These are phyloP conservation scores for Xiphophorus couchianus DNA, from an alignment of 2,113 vertebrate genomes.

Conservation along the genomic window DNA sequence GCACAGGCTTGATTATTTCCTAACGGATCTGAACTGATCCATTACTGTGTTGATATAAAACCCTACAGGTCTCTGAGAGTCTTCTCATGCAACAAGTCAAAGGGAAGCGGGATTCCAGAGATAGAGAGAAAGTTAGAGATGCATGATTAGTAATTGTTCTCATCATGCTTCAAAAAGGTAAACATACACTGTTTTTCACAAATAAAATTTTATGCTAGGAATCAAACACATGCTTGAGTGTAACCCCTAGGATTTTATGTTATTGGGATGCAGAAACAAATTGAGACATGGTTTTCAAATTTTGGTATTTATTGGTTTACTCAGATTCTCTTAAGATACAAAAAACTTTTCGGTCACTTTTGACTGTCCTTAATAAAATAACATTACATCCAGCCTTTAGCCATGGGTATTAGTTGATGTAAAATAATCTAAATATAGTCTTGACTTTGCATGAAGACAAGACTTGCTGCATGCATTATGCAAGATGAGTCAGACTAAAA, in stretches of 20 bases:
- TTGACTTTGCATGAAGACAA: background rate
- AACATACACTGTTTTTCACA: background rate
- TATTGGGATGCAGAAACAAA: too few relatives aligned
- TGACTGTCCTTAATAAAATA: background rate
- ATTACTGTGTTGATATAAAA: constrained; percentile 53
- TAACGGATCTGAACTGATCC: constrained; percentile 16
- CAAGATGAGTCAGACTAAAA: background rate
- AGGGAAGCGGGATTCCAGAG: constrained; percentile 3
- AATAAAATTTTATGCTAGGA: background rate
- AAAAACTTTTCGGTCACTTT: background rate
- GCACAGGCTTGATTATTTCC: constrained; percentile 11
- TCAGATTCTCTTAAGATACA: background rate
- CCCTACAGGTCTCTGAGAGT: constrained; percentile 33
- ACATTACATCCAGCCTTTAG: background rate
- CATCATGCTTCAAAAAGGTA: background rate
- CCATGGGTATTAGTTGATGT: background rate
- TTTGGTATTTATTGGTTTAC: background rate
- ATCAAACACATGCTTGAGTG: too few relatives aligned
- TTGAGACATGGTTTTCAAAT: too few relatives aligned
- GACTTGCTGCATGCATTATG: background rate
- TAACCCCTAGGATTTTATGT: too few relatives aligned
- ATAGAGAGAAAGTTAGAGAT: background rate
- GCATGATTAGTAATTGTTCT: background rate
- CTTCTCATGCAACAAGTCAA: constrained; percentile 21
- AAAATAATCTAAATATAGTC: background rate